phyloP scores from a whole-genome alignment of 2,113 vertebrate species.

The Centropristis striata region DNA sequence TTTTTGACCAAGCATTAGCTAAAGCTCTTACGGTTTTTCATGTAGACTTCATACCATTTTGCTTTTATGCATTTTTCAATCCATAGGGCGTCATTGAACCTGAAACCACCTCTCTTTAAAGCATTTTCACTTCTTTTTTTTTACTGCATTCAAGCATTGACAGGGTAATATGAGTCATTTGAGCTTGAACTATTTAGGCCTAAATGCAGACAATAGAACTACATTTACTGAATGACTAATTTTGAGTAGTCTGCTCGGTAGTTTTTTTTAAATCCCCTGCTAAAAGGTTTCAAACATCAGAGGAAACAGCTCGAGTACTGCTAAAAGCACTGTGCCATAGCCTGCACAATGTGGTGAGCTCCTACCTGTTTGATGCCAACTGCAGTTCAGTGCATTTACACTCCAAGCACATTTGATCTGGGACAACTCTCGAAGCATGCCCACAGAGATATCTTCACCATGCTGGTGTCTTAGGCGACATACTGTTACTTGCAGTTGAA shows the following conservation, averaged over 20 bases:
- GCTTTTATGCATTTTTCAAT: not conserved
- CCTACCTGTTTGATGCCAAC: not conserved
- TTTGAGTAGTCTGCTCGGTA: not conserved
- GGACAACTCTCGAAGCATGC: conserved; percentile 3
- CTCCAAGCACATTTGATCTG: not conserved
- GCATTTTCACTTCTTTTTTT: not conserved
- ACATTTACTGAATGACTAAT: conserved; percentile 24
- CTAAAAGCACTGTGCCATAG: not conserved
- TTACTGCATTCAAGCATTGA: not conserved
- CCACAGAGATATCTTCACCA: not conserved
- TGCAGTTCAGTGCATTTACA: not conserved
- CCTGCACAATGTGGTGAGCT: not conserved
- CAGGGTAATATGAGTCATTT: conserved; percentile 21
- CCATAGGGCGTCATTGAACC: not conserved
- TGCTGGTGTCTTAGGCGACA: not conserved
- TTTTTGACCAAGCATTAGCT: not conserved
- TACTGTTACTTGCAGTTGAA: not conserved
- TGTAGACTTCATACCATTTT: not conserved
- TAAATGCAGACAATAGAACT: not conserved
- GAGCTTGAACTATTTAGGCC: not conserved
- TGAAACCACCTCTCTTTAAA: not conserved
- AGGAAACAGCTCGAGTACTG: not conserved
- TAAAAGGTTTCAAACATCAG: conserved; percentile 27
- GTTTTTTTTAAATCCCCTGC: conserved; percentile 13
- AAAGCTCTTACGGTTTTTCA: not conserved